Percentiles rank a stretch among this genome's conserved stretches.
Conservation (phyloP, 2,888 invertebrate species). For the Eremobia ochroleuca region DNA sequence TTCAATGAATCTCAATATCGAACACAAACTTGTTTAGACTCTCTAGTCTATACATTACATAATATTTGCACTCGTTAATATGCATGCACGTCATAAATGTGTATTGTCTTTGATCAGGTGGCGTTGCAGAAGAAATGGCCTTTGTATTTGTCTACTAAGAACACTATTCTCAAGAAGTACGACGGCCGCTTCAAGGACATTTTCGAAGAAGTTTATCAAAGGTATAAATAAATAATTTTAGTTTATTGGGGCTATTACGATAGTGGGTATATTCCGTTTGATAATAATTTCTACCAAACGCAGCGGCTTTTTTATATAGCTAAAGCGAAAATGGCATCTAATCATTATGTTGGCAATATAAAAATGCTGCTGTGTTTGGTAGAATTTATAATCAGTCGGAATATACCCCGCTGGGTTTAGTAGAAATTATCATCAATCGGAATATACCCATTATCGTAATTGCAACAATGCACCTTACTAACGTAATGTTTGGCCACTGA, state of each 20-base stretch:
- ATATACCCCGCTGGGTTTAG: not conserved
- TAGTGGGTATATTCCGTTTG: not conserved
- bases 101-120: slow-evolving; percentile 85
- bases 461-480: not conserved
- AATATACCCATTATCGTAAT: too few relatives aligned
- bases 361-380: not conserved
- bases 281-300: not conserved
- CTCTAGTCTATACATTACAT: slow-evolving; percentile 3
- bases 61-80: slow-evolving; percentile 33
- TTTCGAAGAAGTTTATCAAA: slow-evolving; percentile 96
- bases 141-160: slow-evolving; percentile 97
- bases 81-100: slow-evolving; percentile 23
- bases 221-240: slow-evolving; percentile 83
- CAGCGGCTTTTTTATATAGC: not conserved
- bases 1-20: slow-evolving; percentile 46
- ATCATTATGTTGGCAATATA: not conserved
- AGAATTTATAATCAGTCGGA: not conserved
- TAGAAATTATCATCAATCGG: not conserved
- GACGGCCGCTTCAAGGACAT: slow-evolving; percentile 98
- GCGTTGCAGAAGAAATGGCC: slow-evolving; percentile 96
- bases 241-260: not conserved
- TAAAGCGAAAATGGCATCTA: not conserved
- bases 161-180: slow-evolving; percentile 97
- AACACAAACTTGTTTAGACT: slow-evolving; percentile 32
- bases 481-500: slow-evolving; percentile 29